Base-by-base conservation (phyloP, 2,797 vertebrate genomes). In the Fistularia tabacaria region DNA sequence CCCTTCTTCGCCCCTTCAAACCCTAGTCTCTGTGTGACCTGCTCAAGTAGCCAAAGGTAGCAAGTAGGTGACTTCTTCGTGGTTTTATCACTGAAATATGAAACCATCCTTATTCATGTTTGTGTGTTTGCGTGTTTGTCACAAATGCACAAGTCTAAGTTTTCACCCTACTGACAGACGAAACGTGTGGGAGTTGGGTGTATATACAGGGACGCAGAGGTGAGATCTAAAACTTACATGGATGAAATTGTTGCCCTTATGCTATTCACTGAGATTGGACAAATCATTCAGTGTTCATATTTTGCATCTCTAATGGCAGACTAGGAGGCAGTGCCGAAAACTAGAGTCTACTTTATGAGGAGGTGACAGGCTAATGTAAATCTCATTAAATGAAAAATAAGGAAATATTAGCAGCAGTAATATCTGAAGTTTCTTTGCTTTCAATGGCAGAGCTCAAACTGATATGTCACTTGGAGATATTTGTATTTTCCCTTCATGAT, bases 351-450 rank as follows among this genome's bases (percentile, higher is more conserved):
- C 51, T 73, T 61, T 46, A 62, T 63, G 46, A 63, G 49, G 61
- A 71, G 58, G 61, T 47, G 39, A 54, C 36, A n/a, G 62, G 57
- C 63, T 64, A 67, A 58, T 67, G 59, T 52, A 51, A 51, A 62
- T 73, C 66, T 71, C 49, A 47, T 6, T 10, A 38, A 45, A 36
- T 54, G 54, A 51, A 51, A 38, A 64, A 71, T 57, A 59, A 47
- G 56, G 64, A 68, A 70, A 73, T 66, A 62, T 74, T 79, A 85
- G 84, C 85, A 88, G 82, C 85, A 85, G 60, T 57, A 69, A 46
- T 82, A 79, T 51, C 71, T 66, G 12, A 74, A 53, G 64, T 71
- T 67, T 62, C 72, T 46, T 76, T 73, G 64, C 61, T 49, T 79
- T 77, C 49, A 58, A 46, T 51, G 59, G 60, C 62, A 64, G 66